phyloP scores from a whole-genome alignment of 2,797 vertebrate species.

The Erpetoichthys calabaricus region DNA sequence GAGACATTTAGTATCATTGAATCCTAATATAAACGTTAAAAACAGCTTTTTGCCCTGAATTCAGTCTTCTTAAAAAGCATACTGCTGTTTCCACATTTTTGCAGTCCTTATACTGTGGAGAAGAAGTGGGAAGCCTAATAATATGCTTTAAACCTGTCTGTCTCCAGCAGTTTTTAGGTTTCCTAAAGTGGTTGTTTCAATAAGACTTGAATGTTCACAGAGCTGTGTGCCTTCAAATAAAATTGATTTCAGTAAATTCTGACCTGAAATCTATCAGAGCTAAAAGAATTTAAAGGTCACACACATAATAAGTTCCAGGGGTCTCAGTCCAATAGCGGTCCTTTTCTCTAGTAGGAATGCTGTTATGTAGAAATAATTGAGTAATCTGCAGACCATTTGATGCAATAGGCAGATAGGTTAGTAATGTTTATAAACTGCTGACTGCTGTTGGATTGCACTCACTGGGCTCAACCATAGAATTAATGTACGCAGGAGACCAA shows the following conservation, averaged over 20 bases:
- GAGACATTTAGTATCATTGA: too few relatives aligned
- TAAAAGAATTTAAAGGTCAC: constrained; percentile 72
- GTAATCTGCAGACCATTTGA: constrained; percentile 70
- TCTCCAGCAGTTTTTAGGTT: constrained; percentile 37
- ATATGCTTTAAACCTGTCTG: constrained; percentile 6
- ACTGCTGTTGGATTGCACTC: constrained; percentile 29
- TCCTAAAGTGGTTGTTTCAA: constrained; percentile 28
- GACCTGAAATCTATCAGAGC: constrained; percentile 65
- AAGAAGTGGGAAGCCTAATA: background rate
- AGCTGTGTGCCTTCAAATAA: constrained; percentile 28
- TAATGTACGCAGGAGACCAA: too few relatives aligned
- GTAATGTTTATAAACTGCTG: constrained; percentile 7
- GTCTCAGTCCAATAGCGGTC: constrained; percentile 66
- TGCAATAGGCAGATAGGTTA: constrained; percentile 44
- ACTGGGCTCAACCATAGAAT: constrained; percentile 26
- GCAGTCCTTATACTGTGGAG: background rate
- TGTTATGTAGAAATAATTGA: constrained; percentile 72
- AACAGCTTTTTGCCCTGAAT: too few relatives aligned
- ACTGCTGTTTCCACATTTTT: background rate
- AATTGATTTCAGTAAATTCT: constrained; percentile 71
- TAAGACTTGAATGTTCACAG: background rate
- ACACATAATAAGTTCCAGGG: constrained; percentile 70
- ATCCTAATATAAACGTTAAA: too few relatives aligned
- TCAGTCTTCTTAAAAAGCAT: background rate
- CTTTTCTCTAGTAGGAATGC: constrained; percentile 62